Evolutionary conservation across 2,888 invertebrate species (phyloP), one percentile per base, ranked within the genome.

Genomic region (Oxystoma pomonae): DNA sequence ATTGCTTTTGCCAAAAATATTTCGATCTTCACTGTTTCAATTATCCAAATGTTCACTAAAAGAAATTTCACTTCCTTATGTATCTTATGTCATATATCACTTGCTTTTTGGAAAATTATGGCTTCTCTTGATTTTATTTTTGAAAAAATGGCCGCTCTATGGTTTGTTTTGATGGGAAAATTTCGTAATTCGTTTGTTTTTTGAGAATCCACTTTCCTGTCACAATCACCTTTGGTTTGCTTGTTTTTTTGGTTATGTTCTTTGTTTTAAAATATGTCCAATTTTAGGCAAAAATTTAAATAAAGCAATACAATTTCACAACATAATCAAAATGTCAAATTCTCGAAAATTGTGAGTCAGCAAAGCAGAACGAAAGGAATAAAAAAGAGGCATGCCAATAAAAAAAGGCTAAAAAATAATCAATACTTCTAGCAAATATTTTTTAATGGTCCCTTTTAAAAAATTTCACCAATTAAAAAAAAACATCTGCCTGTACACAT

Each of bases 401-500:
- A 35, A 35, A 75, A 77, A 78, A 77, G 75, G 75, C 73, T 71
- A 57, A 62, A 58, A 76, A 77, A 77, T 74, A 78, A 78, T 78
- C 78, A 76, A 78, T 78, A 77, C 72, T 69, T 65, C 74, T 74
- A 67, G 68, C 68, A 71, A 69, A 35, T 35, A 65, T 74, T 74
- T 76, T 75, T 73, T n/a, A 66, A 70, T 67, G 52, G 16, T 20
- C 51, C 16, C 19, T 59, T 59, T 20, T 7, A n/a, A 9, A 16
- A 16, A 55, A 9, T 60, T 55, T 55, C 18, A 20, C 19, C 20
- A 7, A 16, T 57, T 60, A 17, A 19, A 17, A 53, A 35, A 35
- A 35, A 35, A 35, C 35, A 35, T 12, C 35, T 35, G 35, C 35
- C 35, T 35, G 3, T n/a, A n/a, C n/a, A n/a, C n/a, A n/a, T n/a